These are phyloP conservation scores for Mormyrops attenuatus DNA, from an alignment of 2,797 vertebrate genomes.

Conservation along the genomic window DNA sequence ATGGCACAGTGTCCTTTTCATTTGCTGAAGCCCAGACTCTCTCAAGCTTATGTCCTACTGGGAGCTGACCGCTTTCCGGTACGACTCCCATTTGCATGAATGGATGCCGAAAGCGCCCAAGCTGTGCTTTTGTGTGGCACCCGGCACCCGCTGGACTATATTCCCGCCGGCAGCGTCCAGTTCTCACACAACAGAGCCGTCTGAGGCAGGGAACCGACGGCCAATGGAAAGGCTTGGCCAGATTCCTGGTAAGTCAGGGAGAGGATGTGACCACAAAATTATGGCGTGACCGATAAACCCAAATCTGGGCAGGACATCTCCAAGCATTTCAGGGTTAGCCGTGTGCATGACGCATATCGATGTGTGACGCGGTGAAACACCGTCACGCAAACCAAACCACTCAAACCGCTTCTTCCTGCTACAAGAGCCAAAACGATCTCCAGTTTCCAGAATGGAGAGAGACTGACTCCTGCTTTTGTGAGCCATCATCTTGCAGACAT, in stretches of 20 bases:
- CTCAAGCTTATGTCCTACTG: not conserved
- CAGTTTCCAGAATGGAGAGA: not conserved
- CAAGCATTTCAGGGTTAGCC: not conserved
- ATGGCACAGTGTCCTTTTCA: not conserved
- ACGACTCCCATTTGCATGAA: not conserved
- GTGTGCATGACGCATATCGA: not conserved
- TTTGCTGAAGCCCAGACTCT: not conserved
- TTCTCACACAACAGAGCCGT: not conserved
- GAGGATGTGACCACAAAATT: not conserved
- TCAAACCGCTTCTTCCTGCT: not conserved
- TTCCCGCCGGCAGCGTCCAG: not conserved
- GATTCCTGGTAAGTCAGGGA: not conserved
- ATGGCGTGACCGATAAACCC: not conserved
- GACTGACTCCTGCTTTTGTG: not conserved
- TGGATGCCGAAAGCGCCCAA: not conserved
- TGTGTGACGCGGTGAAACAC: not conserved
- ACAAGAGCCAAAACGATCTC: not conserved
- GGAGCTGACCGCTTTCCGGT: not conserved
- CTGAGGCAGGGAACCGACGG: not conserved
- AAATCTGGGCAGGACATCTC: not conserved
- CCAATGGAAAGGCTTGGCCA: not conserved
- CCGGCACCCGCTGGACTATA: not conserved
- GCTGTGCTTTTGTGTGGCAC: not conserved
- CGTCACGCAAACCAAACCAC: not conserved
- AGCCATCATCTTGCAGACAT: not conserved